A percentile compares a stretch with the other conserved stretches of the same genome.
Evolutionary conservation across 1,140 invertebrate species (phyloP).

Genomic region (Melanaphis sacchari): DNA sequence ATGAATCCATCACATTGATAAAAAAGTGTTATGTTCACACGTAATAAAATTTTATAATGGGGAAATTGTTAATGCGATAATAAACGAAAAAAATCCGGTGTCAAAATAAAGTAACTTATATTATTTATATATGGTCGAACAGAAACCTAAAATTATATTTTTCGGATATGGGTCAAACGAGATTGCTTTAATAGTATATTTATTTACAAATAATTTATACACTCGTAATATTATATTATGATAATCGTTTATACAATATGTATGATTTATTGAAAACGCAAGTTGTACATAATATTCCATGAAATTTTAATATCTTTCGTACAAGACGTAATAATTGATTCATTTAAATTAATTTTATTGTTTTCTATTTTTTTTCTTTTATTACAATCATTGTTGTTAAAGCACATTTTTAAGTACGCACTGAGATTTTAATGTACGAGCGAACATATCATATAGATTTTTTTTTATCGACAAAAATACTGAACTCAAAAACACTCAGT

Average conservation of each 20-base stretch:
- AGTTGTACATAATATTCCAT: background rate
- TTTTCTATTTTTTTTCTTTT: background rate
- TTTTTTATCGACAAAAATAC: background rate
- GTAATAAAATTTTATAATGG: background rate
- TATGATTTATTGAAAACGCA: background rate
- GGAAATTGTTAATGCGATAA: background rate
- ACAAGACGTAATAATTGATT: background rate
- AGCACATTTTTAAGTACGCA: background rate
- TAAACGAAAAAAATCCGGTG: background rate
- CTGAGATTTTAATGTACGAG: background rate
- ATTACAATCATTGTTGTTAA: background rate
- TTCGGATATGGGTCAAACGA: background rate
- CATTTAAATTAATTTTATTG: background rate
- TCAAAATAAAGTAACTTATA: background rate
- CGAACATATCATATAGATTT: background rate
- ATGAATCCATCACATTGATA: background rate
- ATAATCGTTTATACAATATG: background rate
- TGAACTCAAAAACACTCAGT: background rate
- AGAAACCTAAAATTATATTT: background rate
- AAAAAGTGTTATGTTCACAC: background rate
- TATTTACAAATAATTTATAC: background rate
- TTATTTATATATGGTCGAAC: background rate
- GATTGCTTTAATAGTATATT: background rate
- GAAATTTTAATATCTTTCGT: background rate
- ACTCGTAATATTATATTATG: background rate